These are phyloP conservation scores for Oxygymnocypris stewartii DNA, from an alignment of 2,113 vertebrate genomes.

Conservation along the genomic window DNA sequence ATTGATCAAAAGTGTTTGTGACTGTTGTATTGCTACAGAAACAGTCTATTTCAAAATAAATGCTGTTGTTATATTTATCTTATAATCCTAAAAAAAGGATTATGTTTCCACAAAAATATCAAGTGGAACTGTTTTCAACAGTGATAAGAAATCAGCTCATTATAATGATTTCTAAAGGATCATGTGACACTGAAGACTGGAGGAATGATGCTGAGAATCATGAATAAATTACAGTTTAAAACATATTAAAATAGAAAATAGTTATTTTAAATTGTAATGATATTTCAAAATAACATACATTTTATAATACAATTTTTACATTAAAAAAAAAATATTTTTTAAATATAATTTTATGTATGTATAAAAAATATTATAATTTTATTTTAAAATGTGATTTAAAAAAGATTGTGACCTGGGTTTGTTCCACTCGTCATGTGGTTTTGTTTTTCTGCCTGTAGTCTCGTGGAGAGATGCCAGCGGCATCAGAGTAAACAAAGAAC, in stretches of 20 bases:
- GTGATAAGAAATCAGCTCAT: neutral
- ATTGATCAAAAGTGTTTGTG: neutral
- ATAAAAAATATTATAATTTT: neutral
- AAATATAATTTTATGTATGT: neutral
- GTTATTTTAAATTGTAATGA: neutral
- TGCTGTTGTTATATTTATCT: neutral
- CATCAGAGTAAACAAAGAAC: slow-evolving; percentile 45
- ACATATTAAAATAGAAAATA: neutral
- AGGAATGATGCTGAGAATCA: neutral
- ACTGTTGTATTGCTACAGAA: neutral
- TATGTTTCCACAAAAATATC: no score
- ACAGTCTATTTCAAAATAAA: neutral
- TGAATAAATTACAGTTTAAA: neutral
- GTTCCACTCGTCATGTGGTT: no score
- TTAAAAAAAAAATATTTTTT: neutral
- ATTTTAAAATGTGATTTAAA: neutral
- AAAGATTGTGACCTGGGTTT: neutral
- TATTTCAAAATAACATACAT: neutral
- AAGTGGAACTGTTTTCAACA: neutral
- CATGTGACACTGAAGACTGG: neutral
- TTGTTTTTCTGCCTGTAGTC: slow-evolving; percentile 10
- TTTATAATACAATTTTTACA: neutral
- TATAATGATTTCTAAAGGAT: neutral
- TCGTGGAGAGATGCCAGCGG: slow-evolving; percentile 21
- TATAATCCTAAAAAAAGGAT: neutral